These are phyloP conservation scores for Dryoscopus gambensis DNA, from an alignment of 2,113 vertebrate genomes.

Conservation along the genomic window DNA sequence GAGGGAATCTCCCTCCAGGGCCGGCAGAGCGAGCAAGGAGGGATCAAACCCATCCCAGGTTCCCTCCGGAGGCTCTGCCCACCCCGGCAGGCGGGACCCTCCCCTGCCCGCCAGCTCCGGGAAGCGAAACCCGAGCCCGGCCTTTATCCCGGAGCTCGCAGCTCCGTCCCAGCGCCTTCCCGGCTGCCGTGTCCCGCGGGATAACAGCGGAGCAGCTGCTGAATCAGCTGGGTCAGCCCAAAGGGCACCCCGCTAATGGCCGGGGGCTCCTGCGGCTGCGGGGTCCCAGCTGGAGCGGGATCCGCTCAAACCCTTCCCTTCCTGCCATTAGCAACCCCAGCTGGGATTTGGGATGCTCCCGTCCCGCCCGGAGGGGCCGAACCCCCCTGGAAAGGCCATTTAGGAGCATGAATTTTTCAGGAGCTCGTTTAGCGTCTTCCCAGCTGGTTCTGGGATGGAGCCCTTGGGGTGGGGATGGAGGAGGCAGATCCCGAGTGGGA, in stretches of 20 bases:
- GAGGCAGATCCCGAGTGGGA: background rate
- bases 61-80: background rate
- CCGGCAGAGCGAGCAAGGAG: background rate
- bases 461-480: background rate
- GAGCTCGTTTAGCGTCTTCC: background rate
- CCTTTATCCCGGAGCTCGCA: background rate
- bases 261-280: fast-evolving
- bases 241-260: background rate
- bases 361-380: fast-evolving
- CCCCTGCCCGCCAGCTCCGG: fast-evolving
- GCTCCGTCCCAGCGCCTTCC: background rate
- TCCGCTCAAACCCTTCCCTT: background rate
- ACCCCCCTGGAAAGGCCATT: background rate
- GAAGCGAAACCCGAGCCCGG: fast-evolving
- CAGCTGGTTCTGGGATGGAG: background rate
- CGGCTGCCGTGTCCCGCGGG: background rate
- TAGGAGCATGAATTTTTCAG: constrained; percentile 63
- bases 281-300: background rate
- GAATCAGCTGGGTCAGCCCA: background rate
- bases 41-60: background rate
- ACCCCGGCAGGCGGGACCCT: fast-evolving
- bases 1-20: background rate
- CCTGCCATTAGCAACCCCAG: background rate
- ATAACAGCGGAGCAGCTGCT: background rate
- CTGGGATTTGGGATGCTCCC: background rate